Evolutionary conservation across 2,888 invertebrate genomes (phyloP), one percentile per base, ranked within the genome.

Genomic region (Oegoconia quadripuncta): DNA sequence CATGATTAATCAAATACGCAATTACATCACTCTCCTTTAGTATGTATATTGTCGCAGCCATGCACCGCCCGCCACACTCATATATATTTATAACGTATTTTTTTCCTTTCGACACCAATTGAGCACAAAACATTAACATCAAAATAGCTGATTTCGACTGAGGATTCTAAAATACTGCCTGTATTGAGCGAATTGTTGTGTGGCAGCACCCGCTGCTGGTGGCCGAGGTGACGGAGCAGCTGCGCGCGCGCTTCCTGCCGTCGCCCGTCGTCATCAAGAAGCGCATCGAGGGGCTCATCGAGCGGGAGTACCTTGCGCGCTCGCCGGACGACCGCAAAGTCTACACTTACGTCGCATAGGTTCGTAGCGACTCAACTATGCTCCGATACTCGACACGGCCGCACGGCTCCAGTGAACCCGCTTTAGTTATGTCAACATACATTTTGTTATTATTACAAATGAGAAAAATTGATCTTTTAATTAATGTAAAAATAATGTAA

Each of bases 191-290:
- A n/a, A 17, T 15, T 18, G 18, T 22, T 22, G 22, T n/a, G 22
- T 65, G 74, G 7, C 75, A 95, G 94, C 96, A 96, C 88, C 97
- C 97, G 75, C 92, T 97, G 59, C 91, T 99, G 52, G 97, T 99
- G 48, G 93, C 97, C 26, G 98, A 99, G 90, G 98, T 99, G 54
- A 98, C 98, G 44, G 97, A 98, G 78, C 98, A 99, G 88, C 89
- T 99, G 59, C 97, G 96, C 86, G 95, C 95, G 61, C 93, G 99
- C 72, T 99, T 99, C 91, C 91, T 98, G 86, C 99, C 99, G 49
- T 97, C 97, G 62, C 99, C 99, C 37, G 96, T 97, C 57, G 95
- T 98, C 58, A 99, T 99, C 77, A 99, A 99, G 90, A 98, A 99
- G 84, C 93, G 99, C 78, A 99, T 99, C 88, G 99, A 99, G 89